These are phyloP conservation scores for Percopsis omiscomaycus DNA, from an alignment of 2,797 vertebrate species.

Conservation along the genomic window DNA sequence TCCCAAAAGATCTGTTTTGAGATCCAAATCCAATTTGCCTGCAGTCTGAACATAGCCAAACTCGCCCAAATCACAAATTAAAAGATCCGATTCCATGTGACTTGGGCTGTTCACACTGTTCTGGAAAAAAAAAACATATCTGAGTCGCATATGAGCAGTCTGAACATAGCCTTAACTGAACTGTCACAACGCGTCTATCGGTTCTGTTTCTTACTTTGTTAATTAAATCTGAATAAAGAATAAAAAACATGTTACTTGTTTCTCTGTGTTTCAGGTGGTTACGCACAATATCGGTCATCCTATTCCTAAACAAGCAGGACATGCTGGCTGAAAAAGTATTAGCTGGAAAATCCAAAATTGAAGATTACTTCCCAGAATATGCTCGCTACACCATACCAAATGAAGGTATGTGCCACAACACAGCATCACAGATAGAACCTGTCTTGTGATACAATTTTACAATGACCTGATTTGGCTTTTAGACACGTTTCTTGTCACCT, in stretches of 20 bases:
- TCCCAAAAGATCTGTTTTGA: no score
- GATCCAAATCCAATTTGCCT: no score
- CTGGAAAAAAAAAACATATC: no score
- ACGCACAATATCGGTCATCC: constrained; percentile 97
- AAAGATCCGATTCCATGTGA: no score
- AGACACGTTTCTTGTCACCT: no score
- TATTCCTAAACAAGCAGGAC: constrained; percentile 99
- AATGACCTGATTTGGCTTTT: no score
- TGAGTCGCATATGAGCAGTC: no score
- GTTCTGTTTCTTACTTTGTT: not conserved
- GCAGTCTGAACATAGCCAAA: no score
- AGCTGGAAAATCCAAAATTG: constrained; percentile 99
- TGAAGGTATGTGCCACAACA: constrained; percentile 83
- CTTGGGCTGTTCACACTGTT: no score
- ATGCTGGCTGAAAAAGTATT: constrained; percentile 99
- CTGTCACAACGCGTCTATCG: not conserved
- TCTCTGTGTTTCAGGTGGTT: constrained; percentile 84
- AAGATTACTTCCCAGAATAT: constrained; percentile 99
- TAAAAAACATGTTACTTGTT: constrained; percentile 7
- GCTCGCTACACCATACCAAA: constrained; percentile 95
- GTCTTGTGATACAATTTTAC: not conserved
- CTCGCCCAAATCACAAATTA: no score
- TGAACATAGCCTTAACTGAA: no score
- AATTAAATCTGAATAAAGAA: no score
- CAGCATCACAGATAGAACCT: not conserved